Evolutionary conservation across 2,888 invertebrate species (phyloP).

Genomic region (Macaria liturata): DNA sequence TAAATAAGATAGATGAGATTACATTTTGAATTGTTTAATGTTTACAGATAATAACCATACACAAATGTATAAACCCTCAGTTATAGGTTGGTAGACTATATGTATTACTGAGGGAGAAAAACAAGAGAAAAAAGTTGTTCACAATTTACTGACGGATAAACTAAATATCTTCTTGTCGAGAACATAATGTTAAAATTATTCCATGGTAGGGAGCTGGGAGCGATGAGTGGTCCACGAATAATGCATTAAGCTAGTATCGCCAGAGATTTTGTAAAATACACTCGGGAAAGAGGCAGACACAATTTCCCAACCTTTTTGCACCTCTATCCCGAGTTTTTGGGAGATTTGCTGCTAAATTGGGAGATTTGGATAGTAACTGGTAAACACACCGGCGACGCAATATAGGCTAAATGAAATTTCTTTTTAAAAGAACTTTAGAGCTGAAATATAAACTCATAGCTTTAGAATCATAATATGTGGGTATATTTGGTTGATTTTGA

Average conservation of each 20-base stretch:
- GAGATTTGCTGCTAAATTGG: conserved; percentile 5
- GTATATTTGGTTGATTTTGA: no score
- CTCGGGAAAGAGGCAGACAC: conserved; percentile 20
- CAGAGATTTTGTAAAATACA: conserved; percentile 32
- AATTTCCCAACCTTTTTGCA: conserved; percentile 31
- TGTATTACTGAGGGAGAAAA: no score
- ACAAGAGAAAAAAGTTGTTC: no score
- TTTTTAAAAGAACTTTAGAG: conserved; percentile 1
- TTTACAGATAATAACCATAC: no score
- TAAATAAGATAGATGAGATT: no score
- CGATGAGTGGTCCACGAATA: conserved; percentile 14
- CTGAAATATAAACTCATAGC: neutral
- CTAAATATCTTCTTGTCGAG: neutral
- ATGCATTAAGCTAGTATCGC: conserved; percentile 28
- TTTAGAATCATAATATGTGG: no score
- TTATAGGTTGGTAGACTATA: no score
- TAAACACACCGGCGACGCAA: conserved; percentile 10
- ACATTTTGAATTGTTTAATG: no score
- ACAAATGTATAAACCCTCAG: no score
- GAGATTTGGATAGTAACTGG: conserved; percentile 5
- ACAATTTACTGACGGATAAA: no score
- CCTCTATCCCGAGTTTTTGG: conserved; percentile 17
- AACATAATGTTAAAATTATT: conserved; percentile 2
- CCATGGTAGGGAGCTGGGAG: conserved; percentile 5
- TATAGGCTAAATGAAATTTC: conserved; percentile 5